A percentile compares a stretch with the other conserved stretches of the same genome.
phyloP scores from a whole-genome alignment of 2,797 vertebrate species.

The Acestrorhynchus altus region DNA sequence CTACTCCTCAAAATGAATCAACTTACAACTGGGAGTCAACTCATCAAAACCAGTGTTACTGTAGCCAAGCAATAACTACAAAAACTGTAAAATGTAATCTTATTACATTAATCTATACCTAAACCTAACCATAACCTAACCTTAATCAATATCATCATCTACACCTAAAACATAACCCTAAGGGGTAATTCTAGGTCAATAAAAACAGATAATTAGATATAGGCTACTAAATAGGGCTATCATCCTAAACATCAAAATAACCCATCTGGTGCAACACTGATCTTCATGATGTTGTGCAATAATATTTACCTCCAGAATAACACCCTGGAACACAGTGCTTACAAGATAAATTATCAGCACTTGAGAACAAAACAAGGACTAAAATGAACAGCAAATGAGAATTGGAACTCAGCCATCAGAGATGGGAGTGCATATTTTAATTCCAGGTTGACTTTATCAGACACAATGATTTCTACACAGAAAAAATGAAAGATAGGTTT shows the following conservation, averaged over 20 bases:
- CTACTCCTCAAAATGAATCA: too few species aligned
- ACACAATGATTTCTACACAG: conserved; percentile 45
- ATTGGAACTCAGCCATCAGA: conserved; percentile 39
- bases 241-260: background rate
- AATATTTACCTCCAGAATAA: background rate
- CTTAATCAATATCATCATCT: too few species aligned
- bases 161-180: too few species aligned
- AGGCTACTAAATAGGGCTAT: background rate
- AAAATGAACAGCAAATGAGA: conserved; percentile 59
- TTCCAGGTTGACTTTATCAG: conserved; percentile 55
- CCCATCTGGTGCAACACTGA: background rate
- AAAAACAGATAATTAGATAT: too few species aligned
- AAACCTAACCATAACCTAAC: too few species aligned
- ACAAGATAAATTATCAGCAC: background rate
- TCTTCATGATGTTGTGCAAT: background rate
- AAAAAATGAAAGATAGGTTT: conserved; percentile 36
- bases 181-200: too few species aligned
- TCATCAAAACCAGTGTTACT: too few species aligned
- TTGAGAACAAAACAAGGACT: conserved; percentile 54
- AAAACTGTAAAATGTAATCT: too few species aligned
- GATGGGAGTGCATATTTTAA: conserved; percentile 31
- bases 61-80: too few species aligned
- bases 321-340: background rate
- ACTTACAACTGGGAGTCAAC: too few species aligned
- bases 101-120: too few species aligned